Conservation (phyloP, 1,140 invertebrate genomes). For the Zaprionus camerounensis region DNA sequence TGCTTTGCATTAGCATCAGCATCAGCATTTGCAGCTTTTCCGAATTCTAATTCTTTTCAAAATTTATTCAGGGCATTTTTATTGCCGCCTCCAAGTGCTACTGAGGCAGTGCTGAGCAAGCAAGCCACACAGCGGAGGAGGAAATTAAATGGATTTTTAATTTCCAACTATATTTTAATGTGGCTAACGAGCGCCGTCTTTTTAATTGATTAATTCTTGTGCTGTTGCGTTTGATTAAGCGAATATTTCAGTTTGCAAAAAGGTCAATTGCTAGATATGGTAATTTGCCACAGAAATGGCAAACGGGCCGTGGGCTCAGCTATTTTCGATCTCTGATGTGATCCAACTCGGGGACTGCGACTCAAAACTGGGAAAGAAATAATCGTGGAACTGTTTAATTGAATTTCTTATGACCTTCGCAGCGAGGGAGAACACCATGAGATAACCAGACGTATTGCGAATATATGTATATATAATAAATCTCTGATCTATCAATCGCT, state of each 20-base stretch:
- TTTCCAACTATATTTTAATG: conserved; percentile 80
- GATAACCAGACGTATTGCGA: not conserved
- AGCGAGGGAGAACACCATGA: not conserved
- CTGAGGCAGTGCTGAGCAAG: not conserved
- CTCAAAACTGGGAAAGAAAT: conserved; percentile 16
- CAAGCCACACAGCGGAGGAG: conserved; percentile 16
- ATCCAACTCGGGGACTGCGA: conserved; percentile 18
- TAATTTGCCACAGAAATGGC: conserved; percentile 60
- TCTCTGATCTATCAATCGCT: too few species aligned
- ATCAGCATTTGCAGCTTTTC: conserved; percentile 20
- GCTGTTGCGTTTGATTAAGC: conserved; percentile 71
- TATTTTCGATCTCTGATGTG: conserved; percentile 67
- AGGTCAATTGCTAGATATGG: conserved; percentile 80
- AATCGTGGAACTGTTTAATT: conserved; percentile 17
- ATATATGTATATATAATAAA: too few species aligned
- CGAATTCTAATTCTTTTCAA: conserved; percentile 8
- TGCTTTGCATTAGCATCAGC: conserved; percentile 8
- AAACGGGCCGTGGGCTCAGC: conserved; percentile 23
- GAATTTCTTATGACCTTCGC: conserved; percentile 2
- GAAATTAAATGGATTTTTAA: conserved; percentile 75
- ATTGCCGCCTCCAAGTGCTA: conserved; percentile 17
- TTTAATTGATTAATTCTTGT: conserved; percentile 79
- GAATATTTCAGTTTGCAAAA: conserved; percentile 72
- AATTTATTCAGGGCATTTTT: conserved; percentile 20
- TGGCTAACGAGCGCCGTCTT: conserved; percentile 70